Percentiles rank a stretch among this genome's conserved stretches.
These are phyloP conservation scores for Xanthorhoe designata DNA, from an alignment of 2,888 invertebrate genomes.

Conservation along the genomic window DNA sequence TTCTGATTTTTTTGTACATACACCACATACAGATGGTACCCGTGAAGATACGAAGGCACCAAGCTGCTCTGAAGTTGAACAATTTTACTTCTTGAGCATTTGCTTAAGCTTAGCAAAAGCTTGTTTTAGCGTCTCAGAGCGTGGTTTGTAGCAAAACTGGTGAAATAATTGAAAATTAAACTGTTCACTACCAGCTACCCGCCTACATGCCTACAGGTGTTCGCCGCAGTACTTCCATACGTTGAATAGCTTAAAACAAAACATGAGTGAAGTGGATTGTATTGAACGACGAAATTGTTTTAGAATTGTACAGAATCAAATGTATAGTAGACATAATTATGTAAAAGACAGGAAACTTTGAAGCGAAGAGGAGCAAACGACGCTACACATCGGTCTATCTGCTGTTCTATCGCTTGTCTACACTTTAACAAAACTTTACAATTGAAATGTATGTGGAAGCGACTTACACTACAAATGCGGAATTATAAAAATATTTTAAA, in stretches of 20 bases:
- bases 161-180: constrained; percentile 37
- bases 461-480: constrained; percentile 47
- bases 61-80: constrained; percentile 17
- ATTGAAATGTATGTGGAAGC: constrained; percentile 55
- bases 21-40: not conserved
- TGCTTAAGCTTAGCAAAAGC: constrained; percentile 63
- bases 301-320: constrained; percentile 8
- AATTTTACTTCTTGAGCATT: constrained; percentile 30
- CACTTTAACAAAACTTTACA: constrained; percentile 23
- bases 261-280: constrained; percentile 24
- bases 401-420: constrained; percentile 30
- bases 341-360: constrained; percentile 11
- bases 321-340: constrained; percentile 14
- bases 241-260: constrained; percentile 11
- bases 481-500: constrained; percentile 44
- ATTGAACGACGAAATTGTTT: constrained; percentile 13
- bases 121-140: constrained; percentile 59
- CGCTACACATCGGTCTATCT: constrained; percentile 24
- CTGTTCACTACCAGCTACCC: constrained; percentile 29
- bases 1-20: not conserved
- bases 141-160: constrained; percentile 54
- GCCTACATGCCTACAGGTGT: constrained; percentile 36
- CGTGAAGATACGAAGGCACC: not conserved
- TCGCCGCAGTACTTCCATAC: constrained; percentile 34
- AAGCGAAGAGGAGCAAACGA: constrained; percentile 36